phyloP scores from a whole-genome alignment of 1,140 invertebrate species.

The Saccostrea cuccullata region DNA sequence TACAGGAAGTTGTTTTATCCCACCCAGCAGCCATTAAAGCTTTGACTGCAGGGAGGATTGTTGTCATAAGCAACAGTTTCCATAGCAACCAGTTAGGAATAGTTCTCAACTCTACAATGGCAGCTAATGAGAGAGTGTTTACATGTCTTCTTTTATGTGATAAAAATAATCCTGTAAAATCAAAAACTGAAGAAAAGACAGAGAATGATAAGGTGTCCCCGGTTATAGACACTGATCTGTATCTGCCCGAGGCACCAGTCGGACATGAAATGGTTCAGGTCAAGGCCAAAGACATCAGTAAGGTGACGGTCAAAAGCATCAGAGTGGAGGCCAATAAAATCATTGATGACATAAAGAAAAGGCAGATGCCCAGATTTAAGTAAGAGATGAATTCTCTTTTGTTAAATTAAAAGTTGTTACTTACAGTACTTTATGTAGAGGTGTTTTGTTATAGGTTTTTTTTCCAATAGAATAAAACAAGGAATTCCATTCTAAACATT shows the following conservation, averaged over 20 bases:
- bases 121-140: slow-evolving; percentile 67
- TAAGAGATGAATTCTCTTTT: no score
- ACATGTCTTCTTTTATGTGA: slow-evolving; percentile 73
- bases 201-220: slow-evolving; percentile 59
- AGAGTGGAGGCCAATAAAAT: slow-evolving; percentile 85
- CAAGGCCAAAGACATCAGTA: slow-evolving; percentile 80
- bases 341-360: slow-evolving; percentile 87
- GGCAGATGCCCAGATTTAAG: slow-evolving; percentile 87
- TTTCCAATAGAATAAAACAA: no score
- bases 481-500: no score
- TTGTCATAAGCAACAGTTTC: slow-evolving; percentile 66
- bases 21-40: slow-evolving; percentile 74
- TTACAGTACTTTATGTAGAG: no score
- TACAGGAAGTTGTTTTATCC: slow-evolving; percentile 71
- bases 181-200: slow-evolving; percentile 34
- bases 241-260: slow-evolving; percentile 80
- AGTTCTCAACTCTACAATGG: slow-evolving; percentile 61
- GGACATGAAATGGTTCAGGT: slow-evolving; percentile 80
- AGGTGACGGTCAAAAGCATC: slow-evolving; percentile 82
- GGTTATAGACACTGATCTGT: slow-evolving; percentile 77
- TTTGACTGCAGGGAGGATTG: slow-evolving; percentile 70
- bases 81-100: slow-evolving; percentile 67
- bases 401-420: no score
- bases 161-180: slow-evolving; percentile 56
- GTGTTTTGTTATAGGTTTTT: no score